These are phyloP conservation scores for Girardinichthys multiradiatus DNA, from an alignment of 2,113 vertebrate genomes.

Conservation along the genomic window DNA sequence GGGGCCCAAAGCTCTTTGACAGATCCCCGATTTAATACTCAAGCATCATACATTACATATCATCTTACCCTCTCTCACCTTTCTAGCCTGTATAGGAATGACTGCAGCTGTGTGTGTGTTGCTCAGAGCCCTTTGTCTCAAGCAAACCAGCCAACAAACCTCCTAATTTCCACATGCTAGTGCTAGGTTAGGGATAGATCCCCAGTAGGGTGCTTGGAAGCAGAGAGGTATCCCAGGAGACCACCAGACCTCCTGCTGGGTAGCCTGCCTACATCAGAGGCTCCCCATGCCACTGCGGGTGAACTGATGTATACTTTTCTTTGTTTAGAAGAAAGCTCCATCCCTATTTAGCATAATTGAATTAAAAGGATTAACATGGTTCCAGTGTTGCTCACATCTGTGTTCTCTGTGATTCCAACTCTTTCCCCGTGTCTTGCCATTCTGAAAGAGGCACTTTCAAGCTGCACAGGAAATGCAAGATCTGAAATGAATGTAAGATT, in stretches of 20 bases:
- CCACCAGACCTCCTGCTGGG: conserved; percentile 69
- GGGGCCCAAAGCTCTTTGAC: conserved; percentile 70
- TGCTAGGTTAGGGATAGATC: conserved; percentile 29
- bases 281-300: conserved; percentile 59
- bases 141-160: conserved; percentile 48
- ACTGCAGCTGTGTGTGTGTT: conserved; percentile 59
- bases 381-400: conserved; percentile 74
- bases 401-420: conserved; percentile 69
- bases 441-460: conserved; percentile 39
- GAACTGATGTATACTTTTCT: conserved; percentile 72
- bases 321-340: conserved; percentile 76
- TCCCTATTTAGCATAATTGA: conserved; percentile 81
- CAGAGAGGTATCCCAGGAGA: conserved; percentile 76
- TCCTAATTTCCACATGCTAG: conserved; percentile 51
- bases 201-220: conserved; percentile 61
- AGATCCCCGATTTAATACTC: conserved; percentile 70
- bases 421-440: conserved; percentile 44
- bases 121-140: conserved; percentile 61
- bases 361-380: conserved; percentile 82
- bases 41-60: conserved; percentile 59
- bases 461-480: conserved; percentile 20
- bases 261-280: conserved; percentile 68
- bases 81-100: conserved; percentile 57
- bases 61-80: conserved; percentile 28
- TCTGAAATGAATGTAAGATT: conserved; percentile 34